Percentiles rank a stretch among this genome's conserved stretches.
Conservation (phyloP, 1,140 invertebrate genomes). For the Wasmannia auropunctata region DNA sequence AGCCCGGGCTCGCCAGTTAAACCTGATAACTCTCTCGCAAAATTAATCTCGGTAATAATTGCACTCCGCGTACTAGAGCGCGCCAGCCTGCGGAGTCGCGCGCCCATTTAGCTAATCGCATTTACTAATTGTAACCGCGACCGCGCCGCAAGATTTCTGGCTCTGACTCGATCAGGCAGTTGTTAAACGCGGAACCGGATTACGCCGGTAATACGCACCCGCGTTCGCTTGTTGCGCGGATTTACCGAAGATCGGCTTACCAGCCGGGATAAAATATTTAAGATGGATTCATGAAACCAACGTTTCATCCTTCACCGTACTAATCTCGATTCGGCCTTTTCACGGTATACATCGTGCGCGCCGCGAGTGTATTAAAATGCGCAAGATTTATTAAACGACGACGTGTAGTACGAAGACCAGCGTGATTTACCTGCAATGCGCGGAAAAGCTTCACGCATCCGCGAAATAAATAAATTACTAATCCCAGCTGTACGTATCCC, state of each 20-base stretch:
- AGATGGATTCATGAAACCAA: slow-evolving; percentile 6
- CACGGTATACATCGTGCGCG: no score
- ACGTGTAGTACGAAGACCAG: no score
- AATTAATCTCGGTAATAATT: slow-evolving; percentile 70
- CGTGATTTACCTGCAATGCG: slow-evolving; percentile 4
- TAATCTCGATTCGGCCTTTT: background rate
- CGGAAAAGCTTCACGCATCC: background rate
- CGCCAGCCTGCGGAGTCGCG: slow-evolving; percentile 55
- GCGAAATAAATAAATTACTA: slow-evolving; percentile 31
- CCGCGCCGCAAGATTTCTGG: slow-evolving; percentile 58
- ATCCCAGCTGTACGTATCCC: background rate
- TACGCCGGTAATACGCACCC: slow-evolving; percentile 43
- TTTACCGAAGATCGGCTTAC: slow-evolving; percentile 23
- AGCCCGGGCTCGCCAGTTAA: slow-evolving; percentile 58
- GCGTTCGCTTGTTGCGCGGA: slow-evolving; percentile 35
- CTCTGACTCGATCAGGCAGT: slow-evolving; percentile 55
- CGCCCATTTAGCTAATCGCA: slow-evolving; percentile 69
- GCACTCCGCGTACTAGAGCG: slow-evolving; percentile 20
- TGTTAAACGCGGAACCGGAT: slow-evolving; percentile 42
- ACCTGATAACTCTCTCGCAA: slow-evolving; percentile 64
- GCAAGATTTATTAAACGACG: slow-evolving; percentile 11
- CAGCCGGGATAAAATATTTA: slow-evolving; percentile 9
- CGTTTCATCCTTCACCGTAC: background rate
- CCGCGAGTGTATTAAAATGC: background rate
- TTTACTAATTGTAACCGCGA: slow-evolving; percentile 66